Percentiles rank a stretch among this genome's conserved stretches.
Conservation (phyloP, 2,113 vertebrate genomes). For the Abramis brama region DNA sequence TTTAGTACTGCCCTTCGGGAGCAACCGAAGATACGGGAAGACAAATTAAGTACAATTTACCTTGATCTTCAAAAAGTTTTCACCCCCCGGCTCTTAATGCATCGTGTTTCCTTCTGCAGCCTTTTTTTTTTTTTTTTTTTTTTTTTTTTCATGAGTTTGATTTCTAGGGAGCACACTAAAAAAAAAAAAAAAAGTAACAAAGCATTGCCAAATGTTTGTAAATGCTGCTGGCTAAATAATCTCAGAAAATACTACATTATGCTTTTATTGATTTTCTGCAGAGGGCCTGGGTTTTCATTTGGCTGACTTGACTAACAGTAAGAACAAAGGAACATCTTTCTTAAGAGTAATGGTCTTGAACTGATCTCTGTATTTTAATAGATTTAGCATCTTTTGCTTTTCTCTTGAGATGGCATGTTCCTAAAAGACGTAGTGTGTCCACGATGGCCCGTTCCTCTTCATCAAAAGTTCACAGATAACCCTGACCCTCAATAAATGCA, state of each 20-base stretch:
- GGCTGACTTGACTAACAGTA: constrained; percentile 13
- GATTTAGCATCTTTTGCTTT: background rate
- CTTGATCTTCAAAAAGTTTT: too few species aligned
- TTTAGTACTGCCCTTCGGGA: too few species aligned
- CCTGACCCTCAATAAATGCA: constrained; percentile 43
- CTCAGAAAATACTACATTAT: background rate
- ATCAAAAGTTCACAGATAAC: constrained; percentile 45
- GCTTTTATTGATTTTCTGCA: constrained; percentile 7
- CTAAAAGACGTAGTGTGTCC: background rate
- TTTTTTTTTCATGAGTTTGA: too few species aligned
- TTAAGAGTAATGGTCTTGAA: constrained; percentile 29
- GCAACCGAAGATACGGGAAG: too few species aligned
- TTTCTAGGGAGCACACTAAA: too few species aligned
- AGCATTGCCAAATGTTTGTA: background rate
- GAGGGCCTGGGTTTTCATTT: background rate
- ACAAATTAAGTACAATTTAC: too few species aligned
- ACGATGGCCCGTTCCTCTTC: constrained; percentile 29
- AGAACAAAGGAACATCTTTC: background rate
- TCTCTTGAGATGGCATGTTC: background rate
- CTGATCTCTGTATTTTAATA: constrained; percentile 29
- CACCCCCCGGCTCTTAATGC: too few species aligned
- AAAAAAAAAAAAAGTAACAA: background rate
- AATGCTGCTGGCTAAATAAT: background rate
- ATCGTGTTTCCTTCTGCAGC: too few species aligned
- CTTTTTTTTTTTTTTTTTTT: too few species aligned